Percentiles rank a stretch among this genome's conserved stretches.
Conservation (phyloP, 1,140 invertebrate genomes). For the Drosophila santomea region DNA sequence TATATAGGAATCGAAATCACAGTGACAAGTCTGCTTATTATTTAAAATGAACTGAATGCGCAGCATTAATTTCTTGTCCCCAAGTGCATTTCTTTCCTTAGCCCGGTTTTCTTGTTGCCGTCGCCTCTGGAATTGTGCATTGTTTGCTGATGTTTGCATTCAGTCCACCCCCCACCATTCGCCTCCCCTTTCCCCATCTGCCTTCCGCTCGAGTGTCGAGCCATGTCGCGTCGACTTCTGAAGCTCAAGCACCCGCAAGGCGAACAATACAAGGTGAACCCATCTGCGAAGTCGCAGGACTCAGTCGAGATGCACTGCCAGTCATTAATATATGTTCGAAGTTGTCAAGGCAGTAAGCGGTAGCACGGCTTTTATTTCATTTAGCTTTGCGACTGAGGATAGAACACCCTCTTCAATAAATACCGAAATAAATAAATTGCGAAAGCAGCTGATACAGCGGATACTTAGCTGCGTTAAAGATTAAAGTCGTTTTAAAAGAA, state of each 20-base stretch:
- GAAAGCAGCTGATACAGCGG: not conserved
- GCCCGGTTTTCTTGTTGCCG: constrained; percentile 11
- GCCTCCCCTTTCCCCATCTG: constrained; percentile 2
- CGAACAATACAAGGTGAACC: constrained; percentile 17
- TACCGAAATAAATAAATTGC: not conserved
- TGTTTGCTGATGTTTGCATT: constrained; percentile 54
- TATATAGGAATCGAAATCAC: no score
- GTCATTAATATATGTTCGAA: constrained; percentile 34
- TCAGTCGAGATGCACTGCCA: constrained; percentile 25
- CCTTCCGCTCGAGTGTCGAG: constrained; percentile 48
- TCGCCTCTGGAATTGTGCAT: constrained; percentile 19
- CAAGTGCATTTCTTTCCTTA: not conserved
- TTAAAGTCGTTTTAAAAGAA: no score
- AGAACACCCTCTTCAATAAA: not conserved
- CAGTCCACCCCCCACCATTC: constrained; percentile 1
- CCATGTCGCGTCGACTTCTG: constrained; percentile 36
- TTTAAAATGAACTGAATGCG: no score
- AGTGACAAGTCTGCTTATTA: no score
- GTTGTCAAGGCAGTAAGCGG: constrained; percentile 8
- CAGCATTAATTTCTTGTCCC: no score
- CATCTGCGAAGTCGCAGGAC: not conserved
- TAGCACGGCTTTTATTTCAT: constrained; percentile 11
- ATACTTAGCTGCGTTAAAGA: not conserved
- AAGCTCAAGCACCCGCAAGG: constrained; percentile 36
- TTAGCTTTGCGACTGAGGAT: not conserved